Percentiles rank a stretch among this genome's conserved stretches.
phyloP scores from a whole-genome alignment of 2,797 vertebrate species.

The Eupleurogrammus muticus region DNA sequence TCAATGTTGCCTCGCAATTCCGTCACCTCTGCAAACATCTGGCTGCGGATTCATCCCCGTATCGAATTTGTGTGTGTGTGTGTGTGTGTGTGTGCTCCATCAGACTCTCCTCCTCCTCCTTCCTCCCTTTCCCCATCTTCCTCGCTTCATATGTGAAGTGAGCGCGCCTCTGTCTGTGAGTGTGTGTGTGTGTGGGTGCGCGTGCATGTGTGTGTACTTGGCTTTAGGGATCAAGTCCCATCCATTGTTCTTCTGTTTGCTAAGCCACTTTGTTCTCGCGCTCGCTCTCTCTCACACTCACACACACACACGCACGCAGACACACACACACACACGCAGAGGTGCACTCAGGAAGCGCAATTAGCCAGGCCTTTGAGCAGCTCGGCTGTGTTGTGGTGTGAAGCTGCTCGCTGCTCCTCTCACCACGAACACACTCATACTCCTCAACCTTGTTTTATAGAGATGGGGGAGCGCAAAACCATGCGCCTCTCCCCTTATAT shows the following conservation, averaged over 20 bases:
- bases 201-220: constrained; percentile 29
- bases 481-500: not conserved
- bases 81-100: constrained; percentile 39
- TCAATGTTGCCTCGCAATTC: not conserved
- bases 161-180: not conserved
- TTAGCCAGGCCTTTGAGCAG: constrained; percentile 27
- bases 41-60: constrained; percentile 24
- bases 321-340: not conserved
- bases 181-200: not conserved
- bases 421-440: constrained; percentile 15
- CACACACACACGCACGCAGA: not conserved
- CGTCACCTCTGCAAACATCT: constrained; percentile 20
- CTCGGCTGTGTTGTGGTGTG: constrained; percentile 13
- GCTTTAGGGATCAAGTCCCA: constrained; percentile 53
- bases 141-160: constrained; percentile 33
- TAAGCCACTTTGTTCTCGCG: constrained; percentile 43
- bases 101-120: constrained; percentile 12
- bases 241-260: constrained; percentile 59
- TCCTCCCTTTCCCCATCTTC: constrained; percentile 22
- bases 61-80: constrained; percentile 43
- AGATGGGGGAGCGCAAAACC: constrained; percentile 19
- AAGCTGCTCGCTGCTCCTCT: not conserved
- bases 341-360: constrained; percentile 20
- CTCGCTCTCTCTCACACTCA: not conserved
- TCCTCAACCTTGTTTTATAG: not conserved